Evolutionary conservation across 2,113 vertebrate species (phyloP), one percentile per base, ranked within the genome.

Genomic region (Gnathonemus echidnorhynchus): DNA sequence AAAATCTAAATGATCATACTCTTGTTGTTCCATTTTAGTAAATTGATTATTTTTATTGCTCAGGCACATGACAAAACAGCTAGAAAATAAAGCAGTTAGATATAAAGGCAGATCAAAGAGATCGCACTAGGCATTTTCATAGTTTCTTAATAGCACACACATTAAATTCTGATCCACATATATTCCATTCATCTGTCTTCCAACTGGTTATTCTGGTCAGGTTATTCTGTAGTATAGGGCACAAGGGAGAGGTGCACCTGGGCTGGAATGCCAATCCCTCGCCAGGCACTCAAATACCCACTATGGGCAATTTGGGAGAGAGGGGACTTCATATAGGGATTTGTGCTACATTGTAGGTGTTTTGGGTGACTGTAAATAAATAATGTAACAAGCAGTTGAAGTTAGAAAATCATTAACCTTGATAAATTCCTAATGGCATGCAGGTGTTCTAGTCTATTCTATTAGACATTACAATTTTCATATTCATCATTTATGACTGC

Each of bases 361-460:
- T 27, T 66, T 66, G 62, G 9, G 62, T 80, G 35, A 80, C 74
- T 80, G 62, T 70, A 31, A 70, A 70, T 70, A 70, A 70, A 80
- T 80, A 39, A 39, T 42, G 13, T 80, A 80, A 42, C 74, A 80
- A 80, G 35, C 31, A 80, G 35, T 80, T 42, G 31, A 80, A 80
- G 10, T 17, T 39, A 80, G 35, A 80, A 80, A 42, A 42, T 19
- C 31, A 80, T 80, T 80, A 80, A 80, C 74, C 74, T 80, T 80
- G 74, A 80, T 80, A 80, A 80, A 80, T 80, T 80, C 74, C 83
- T 86, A 86, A 86, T 86, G 83, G n/a, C 45, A 86, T 15, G 42
- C 83, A 86, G 83, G 83, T 86, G 83, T 86, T 86, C 83, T 49
- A 46, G 21, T 86, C 9, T 86, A 49, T 86, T 49, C 46, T 49